Percentiles rank a stretch among this genome's conserved stretches.
Conservation (phyloP, 1,140 invertebrate species). For the Drosophila punjabiensis region DNA sequence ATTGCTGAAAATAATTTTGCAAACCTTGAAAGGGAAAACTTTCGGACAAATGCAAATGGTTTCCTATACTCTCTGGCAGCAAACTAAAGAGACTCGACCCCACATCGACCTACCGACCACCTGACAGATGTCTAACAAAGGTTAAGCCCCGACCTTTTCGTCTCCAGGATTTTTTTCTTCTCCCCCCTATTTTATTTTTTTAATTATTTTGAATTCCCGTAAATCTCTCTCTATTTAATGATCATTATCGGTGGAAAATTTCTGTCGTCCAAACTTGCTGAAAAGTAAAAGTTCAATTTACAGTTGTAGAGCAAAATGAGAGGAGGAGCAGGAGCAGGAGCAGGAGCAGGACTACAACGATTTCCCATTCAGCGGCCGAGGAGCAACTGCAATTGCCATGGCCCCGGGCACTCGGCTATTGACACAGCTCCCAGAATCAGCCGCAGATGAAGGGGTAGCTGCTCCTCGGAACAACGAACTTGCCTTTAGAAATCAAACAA, state of each 20-base stretch:
- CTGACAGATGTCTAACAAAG: slow-evolving; percentile 39
- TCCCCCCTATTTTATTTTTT: neutral
- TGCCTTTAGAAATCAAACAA: slow-evolving; percentile 70
- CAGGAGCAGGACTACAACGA: slow-evolving; percentile 21
- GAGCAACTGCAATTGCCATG: slow-evolving; percentile 25
- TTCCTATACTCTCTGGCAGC: slow-evolving; percentile 10
- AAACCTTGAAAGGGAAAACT: slow-evolving; percentile 21
- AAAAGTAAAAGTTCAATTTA: slow-evolving; percentile 74
- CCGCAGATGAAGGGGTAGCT: slow-evolving; percentile 4
- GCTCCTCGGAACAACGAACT: slow-evolving; percentile 16
- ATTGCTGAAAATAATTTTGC: slow-evolving; percentile 10
- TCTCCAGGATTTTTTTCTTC: slow-evolving; percentile 6
- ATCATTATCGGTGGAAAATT: slow-evolving; percentile 55
- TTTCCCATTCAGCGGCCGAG: slow-evolving; percentile 33
- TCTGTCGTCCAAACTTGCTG: slow-evolving; percentile 35
- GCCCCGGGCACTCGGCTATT: slow-evolving; percentile 51
- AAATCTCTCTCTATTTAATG: slow-evolving; percentile 50
- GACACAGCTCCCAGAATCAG: slow-evolving; percentile 38
- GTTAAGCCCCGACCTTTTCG: slow-evolving; percentile 22
- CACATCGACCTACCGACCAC: slow-evolving; percentile 9
- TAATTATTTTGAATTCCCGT: slow-evolving; percentile 2
- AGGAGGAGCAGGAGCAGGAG: neutral
- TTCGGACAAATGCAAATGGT: slow-evolving; percentile 23
- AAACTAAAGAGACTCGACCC: slow-evolving; percentile 10
- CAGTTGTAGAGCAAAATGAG: slow-evolving; percentile 10